Evolutionary conservation across 2,888 invertebrate genomes (phyloP), one percentile per base, ranked within the genome.

Genomic region (Pseudoips prasinana): DNA sequence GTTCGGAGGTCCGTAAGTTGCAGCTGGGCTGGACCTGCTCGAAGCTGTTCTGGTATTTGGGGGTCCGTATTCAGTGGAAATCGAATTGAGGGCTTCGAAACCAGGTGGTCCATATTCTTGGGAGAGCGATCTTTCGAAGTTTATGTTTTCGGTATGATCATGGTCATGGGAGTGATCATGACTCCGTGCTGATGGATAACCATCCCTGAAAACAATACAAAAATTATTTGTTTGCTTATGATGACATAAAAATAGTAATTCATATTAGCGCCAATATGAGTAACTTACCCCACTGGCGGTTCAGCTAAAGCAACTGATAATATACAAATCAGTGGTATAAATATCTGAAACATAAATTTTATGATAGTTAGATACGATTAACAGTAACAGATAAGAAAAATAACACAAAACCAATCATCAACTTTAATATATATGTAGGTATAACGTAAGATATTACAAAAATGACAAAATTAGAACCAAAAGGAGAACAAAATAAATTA

Each of bases 251-350:
- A n/a, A n/a, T n/a, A n/a, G n/a, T n/a, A n/a, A n/a, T n/a, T n/a
- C n/a, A n/a, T n/a, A n/a, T n/a, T n/a, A n/a, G n/a, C n/a, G n/a
- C n/a, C n/a, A n/a, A n/a, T n/a, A n/a, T n/a, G n/a, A n/a, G n/a
- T n/a, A n/a, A n/a, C n/a, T n/a, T n/a, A n/a, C n/a, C n/a, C n/a
- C 1, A 84, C 68, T 1, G 85, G 84, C 25, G 85, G 83, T 46
- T 85, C 85, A 0, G 83, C 84, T 7, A 68, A 2, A 0, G 30
- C 45, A 0, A 66, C 42, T 7, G 76, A 63, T 1, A 74, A 28
- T n/a, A 82, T 30, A 43, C 70, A 72, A 5, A 77, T 22, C 4
- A 79, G 46, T 7, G 68, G 53, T 37, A 83, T 46, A 7, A 77
- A 59, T 38, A 71, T 65, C 84, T 84, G 70, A 24, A 78, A 79